Evolutionary conservation across 2,888 invertebrate genomes (phyloP), one percentile per base, ranked within the genome.

Genomic region (Melanophora roralis): DNA sequence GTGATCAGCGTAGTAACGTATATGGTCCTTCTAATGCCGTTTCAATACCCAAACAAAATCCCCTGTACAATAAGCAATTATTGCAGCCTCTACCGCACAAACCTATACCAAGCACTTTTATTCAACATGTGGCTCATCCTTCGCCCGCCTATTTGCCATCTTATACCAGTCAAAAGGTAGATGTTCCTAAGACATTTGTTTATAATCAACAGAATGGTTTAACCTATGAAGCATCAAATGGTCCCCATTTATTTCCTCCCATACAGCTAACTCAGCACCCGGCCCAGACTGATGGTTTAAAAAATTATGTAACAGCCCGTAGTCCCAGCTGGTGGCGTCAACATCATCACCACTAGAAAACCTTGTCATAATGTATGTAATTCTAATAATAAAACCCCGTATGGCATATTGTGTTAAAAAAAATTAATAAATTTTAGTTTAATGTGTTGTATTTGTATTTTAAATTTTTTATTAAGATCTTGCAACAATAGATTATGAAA

Each of bases 1-100:
- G 96, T 85, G 94, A 95, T 82, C 84, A 90, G n/a, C 83, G 87
- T 2, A 87, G 84, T 53, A 87, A 85, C 59, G 85, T 82, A 0
- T 88, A 85, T 34, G 87, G 86, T 0, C 88, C 86, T 0, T 82
- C 85, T 1, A 88, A 88, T 59, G 57, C 85, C 0, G 85, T 86
- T 0, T 73, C 83, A 2, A 60, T 84, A 59, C 83, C 77, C 27
- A 85, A 85, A 19, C 77, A 71, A 23, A 40, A 27, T 27, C 79
- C 85, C 1, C 38, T 83, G 16, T 85, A 83, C 9, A 84, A 83
- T 38, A 85, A 85, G 27, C 81, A 83, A 0, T 86, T 86, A 59
- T 82, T 85, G 14, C 79, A 85, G 0, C 53, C 82, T 6, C 19
- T 55, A 14, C 14, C 64, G 3, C 55, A 55, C 7, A 80, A 80